Evolutionary conservation across 1,140 invertebrate species (phyloP), one percentile per base, ranked within the genome.

Genomic region (Trichonephila clavipes): DNA sequence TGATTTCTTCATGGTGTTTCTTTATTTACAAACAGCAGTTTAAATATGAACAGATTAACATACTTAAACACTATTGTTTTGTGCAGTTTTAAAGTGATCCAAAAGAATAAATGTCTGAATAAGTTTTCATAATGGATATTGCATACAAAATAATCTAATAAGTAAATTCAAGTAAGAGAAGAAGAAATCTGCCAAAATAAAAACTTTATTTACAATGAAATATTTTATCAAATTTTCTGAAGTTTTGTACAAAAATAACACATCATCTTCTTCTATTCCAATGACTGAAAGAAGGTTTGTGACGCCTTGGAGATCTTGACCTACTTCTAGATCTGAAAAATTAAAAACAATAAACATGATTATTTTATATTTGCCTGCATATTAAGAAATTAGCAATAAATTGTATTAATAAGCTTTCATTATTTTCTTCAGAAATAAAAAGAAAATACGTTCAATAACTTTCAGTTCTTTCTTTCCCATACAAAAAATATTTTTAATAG

Each of bases 241-340:
- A 6, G 14, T 6, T 77, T 19, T 77, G 16, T 77, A 77, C 28
- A 77, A 77, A 77, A 77, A 77, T 77, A 40, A 40, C 18, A 28
- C 28, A 34, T 88, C 28, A 88, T 64, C 86, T 88, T 66, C 86
- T 88, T 34, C 86, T 34, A 88, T 88, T 40, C 86, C 86, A 88
- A 64, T 21, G 28, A 66, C 64, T 66, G 28, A 64, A 88, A 88
- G 18, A 64, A 12, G 85, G 66, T 66, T 72, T 93, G 85, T 93
- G 82, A 19, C 85, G 92, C 19, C 66, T 72, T 19, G 92, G 85
- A 21, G 85, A 88, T 7, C 85, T 82, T 8, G 92, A 93, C 24
- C 92, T 66, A 64, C 92, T 93, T 44, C 92, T 72, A 51, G 92
- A 88, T 2, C 92, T 93, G 14, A 62, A 82, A 81, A 34, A 51